These are phyloP conservation scores for Chionomys nivalis DNA, from an alignment of 2,113 vertebrate genomes.

Conservation along the genomic window DNA sequence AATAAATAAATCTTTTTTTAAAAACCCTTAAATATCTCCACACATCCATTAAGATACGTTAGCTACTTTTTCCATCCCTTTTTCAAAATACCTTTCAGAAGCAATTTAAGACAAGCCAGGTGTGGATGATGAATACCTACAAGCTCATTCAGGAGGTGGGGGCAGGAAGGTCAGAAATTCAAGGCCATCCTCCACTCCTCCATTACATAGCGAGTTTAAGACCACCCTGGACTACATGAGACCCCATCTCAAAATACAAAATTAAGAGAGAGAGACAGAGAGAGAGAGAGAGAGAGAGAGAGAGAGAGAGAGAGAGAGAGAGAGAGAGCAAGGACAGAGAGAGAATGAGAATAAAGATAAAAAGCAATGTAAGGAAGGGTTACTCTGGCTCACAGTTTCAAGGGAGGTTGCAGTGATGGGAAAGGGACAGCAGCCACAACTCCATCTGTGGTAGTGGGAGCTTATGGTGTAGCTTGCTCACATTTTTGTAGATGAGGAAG, in stretches of 20 bases:
- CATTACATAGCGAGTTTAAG: background rate
- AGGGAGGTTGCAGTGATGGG: background rate
- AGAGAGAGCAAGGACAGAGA: background rate
- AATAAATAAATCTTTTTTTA: background rate
- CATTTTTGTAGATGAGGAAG: background rate
- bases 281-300: fast-evolving
- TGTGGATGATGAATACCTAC: background rate
- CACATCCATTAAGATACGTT: background rate
- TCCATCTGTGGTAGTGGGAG: background rate
- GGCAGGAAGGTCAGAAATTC: background rate
- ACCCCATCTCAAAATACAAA: background rate
- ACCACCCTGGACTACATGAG: background rate
- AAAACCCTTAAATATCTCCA: background rate
- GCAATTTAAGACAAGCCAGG: background rate
- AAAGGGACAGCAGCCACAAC: background rate
- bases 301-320: no score
- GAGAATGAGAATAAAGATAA: no score
- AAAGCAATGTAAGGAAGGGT: background rate
- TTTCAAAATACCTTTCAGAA: background rate
- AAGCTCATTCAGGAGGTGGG: background rate
- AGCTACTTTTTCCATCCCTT: background rate
- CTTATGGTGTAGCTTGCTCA: background rate
- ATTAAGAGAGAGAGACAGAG: background rate
- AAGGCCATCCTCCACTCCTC: background rate
- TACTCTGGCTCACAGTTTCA: background rate